A percentile compares a stretch with the other conserved stretches of the same genome.
Conservation (phyloP, 1,140 invertebrate genomes). For the Orius insidiosus region DNA sequence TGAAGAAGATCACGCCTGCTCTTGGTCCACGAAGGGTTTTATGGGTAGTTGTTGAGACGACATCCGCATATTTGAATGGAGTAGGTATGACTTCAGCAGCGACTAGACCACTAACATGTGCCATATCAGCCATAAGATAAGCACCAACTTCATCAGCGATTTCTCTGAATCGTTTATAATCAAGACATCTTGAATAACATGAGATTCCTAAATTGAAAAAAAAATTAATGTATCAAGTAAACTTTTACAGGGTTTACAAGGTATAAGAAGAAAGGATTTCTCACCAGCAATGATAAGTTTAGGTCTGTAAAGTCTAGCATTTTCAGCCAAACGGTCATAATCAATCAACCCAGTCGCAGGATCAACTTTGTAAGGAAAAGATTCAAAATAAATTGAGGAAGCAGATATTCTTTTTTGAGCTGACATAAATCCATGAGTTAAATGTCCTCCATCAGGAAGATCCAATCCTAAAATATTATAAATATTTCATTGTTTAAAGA, state of each 20-base stretch:
- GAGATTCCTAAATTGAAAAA: conserved; percentile 53
- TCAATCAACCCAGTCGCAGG: conserved; percentile 78
- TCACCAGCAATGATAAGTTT: conserved; percentile 77
- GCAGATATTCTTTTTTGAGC: conserved; percentile 85
- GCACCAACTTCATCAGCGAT: conserved; percentile 76
- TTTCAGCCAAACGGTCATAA: conserved; percentile 72
- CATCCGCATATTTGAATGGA: conserved; percentile 84
- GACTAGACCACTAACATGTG: conserved; percentile 83
- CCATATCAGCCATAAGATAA: conserved; percentile 89
- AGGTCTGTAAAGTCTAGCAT: conserved; percentile 77
- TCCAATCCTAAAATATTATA: conserved; percentile 40
- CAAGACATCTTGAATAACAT: conserved; percentile 69
- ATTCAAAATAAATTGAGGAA: conserved; percentile 95
- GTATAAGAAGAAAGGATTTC: too few species aligned
- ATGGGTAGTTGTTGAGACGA: conserved; percentile 92
- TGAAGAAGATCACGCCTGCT: conserved; percentile 77
- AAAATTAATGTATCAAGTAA: too few species aligned
- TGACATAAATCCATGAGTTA: conserved; percentile 90
- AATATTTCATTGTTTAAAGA: neutral
- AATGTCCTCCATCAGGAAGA: conserved; percentile 90
- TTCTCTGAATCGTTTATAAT: conserved; percentile 73
- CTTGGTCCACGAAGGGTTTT: conserved; percentile 85
- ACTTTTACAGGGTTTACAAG: too few species aligned
- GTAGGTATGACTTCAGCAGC: conserved; percentile 70
- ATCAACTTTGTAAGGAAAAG: conserved; percentile 92